phyloP scores from a whole-genome alignment of 1,140 invertebrate species.

The Trypoxylus dichotomus region DNA sequence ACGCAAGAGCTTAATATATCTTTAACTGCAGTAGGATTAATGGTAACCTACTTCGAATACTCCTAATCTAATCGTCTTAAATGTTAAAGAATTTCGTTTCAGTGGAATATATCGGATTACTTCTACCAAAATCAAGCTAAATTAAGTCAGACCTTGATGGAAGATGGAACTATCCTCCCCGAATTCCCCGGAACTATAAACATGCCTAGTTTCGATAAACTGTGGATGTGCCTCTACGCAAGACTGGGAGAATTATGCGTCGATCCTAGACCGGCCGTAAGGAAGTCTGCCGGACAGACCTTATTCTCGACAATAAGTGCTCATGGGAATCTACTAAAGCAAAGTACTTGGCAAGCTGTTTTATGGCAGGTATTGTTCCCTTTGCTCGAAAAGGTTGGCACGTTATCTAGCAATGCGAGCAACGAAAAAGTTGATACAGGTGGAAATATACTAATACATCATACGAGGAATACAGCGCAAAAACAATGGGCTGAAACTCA shows the following conservation, averaged over 20 bases:
- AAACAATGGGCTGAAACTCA: conserved; percentile 99
- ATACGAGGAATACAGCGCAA: conserved; percentile 97
- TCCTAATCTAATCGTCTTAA: conserved; percentile 4
- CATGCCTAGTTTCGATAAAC: conserved; percentile 86
- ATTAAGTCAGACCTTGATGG: conserved; percentile 70
- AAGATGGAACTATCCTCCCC: conserved; percentile 73
- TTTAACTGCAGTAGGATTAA: conserved; percentile 93
- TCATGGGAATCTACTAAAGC: conserved; percentile 85
- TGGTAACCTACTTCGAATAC: conserved; percentile 64
- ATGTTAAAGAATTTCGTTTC: conserved; percentile 43
- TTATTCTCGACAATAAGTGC: conserved; percentile 96
- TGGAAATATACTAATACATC: conserved; percentile 96
- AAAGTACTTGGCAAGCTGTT: conserved; percentile 87
- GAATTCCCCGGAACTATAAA: conserved; percentile 82
- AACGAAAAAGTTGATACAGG: conserved; percentile 84
- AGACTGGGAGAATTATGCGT: conserved; percentile 91
- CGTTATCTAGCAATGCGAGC: conserved; percentile 88
- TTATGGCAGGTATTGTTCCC: conserved; percentile 95
- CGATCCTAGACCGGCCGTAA: conserved; percentile 90
- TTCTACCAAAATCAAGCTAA: conserved; percentile 94
- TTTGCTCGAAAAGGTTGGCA: conserved; percentile 88
- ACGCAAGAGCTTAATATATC: conserved; percentile 97
- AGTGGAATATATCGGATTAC: conserved; percentile 98
- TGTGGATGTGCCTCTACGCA: conserved; percentile 95
- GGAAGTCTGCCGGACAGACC: conserved; percentile 98